phyloP scores from a whole-genome alignment of 2,797 vertebrate genomes.

The Scolopax bukidnonensis region DNA sequence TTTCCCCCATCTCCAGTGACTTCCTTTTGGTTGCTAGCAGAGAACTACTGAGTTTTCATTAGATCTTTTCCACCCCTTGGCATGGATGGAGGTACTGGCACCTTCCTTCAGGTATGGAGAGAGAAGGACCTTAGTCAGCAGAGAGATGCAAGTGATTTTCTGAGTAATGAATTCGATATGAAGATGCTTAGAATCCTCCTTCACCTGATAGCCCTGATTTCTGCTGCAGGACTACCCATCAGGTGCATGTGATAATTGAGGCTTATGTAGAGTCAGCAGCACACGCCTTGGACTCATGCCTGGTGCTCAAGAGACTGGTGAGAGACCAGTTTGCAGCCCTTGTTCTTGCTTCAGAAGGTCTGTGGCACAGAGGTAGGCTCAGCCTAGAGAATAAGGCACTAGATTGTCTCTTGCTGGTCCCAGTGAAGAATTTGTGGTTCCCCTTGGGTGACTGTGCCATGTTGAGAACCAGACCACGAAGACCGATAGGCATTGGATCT shows the following conservation, averaged over 20 bases:
- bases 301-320: background rate
- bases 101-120: background rate
- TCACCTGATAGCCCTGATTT: accelerated
- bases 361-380: background rate
- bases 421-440: background rate
- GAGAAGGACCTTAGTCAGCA: background rate
- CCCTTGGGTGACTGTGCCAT: background rate
- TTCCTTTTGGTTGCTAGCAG: background rate
- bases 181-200: background rate
- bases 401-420: background rate
- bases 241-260: accelerated
- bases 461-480: background rate
- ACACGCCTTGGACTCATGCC: background rate
- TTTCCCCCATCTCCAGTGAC: too few species aligned
- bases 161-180: background rate
- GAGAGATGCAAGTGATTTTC: background rate
- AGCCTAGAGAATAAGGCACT: background rate
- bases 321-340: background rate
- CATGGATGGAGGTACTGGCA: background rate
- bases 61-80: background rate
- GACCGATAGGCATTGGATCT: accelerated
- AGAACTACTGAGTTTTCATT: background rate
- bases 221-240: background rate
- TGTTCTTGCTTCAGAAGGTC: background rate
- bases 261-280: background rate